Conservation (phyloP, 2,113 vertebrate species). For the Lepidothrix coronata region DNA sequence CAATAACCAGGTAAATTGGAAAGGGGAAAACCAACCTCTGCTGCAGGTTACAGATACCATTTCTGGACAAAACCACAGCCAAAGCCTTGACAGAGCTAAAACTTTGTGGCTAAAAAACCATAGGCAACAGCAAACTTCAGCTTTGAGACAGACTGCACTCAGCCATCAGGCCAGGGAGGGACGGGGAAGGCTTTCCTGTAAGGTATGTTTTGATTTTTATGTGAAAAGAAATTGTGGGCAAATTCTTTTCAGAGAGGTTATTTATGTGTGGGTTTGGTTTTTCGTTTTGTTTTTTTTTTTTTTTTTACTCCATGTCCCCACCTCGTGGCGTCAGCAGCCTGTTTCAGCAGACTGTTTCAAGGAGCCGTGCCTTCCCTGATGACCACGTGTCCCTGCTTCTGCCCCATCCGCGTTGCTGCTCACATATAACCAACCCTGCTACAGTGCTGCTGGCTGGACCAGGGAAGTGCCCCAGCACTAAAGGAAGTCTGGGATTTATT, state of each 20-base stretch:
- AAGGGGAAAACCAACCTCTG: neutral
- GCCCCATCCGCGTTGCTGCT: neutral
- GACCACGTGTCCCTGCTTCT: accelerated
- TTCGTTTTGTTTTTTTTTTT: too few species aligned
- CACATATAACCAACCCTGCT: accelerated
- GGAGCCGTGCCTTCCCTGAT: neutral
- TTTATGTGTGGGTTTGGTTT: neutral
- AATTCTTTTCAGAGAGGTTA: neutral
- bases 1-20: neutral
- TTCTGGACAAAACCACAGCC: neutral
- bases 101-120: neutral
- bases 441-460: neutral
- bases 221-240: neutral
- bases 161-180: neutral
- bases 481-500: neutral
- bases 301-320: neutral
- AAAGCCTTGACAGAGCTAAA: neutral
- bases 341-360: too few species aligned
- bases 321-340: neutral
- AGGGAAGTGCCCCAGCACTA: neutral
- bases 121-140: neutral
- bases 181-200: neutral
- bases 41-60: neutral
- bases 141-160: neutral
- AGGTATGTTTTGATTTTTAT: neutral